Percentiles rank a stretch among this genome's conserved stretches.
Evolutionary conservation across 2,797 vertebrate genomes (phyloP).

Genomic region (Calcarius lapponicus): DNA sequence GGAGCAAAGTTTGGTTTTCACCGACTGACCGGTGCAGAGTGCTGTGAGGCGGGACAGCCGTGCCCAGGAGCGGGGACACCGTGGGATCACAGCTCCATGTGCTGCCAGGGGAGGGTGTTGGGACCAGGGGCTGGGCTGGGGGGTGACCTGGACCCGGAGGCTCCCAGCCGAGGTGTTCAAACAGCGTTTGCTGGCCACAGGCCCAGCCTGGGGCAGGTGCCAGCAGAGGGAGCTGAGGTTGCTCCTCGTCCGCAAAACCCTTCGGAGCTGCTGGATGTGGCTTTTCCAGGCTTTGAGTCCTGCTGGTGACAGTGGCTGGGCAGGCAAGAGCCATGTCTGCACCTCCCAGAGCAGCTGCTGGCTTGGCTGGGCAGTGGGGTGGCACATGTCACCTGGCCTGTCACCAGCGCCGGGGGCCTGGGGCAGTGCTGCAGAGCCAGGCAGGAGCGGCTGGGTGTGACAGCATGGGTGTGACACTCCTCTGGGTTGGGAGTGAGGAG

Average conservation of each 20-base stretch:
- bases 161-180: background rate
- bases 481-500: background rate
- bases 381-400: background rate
- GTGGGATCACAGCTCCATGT: accelerated
- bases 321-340: accelerated
- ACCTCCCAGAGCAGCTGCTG: accelerated
- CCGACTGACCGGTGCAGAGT: accelerated
- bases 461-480: background rate
- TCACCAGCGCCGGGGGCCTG: background rate
- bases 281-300: background rate
- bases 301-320: background rate
- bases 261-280: background rate
- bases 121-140: background rate
- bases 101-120: accelerated
- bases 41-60: accelerated
- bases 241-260: background rate
- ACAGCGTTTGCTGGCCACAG: background rate
- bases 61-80: accelerated
- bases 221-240: constrained; percentile 64
- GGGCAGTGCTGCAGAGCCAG: background rate
- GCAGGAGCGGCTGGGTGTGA: background rate
- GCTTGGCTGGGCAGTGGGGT: background rate
- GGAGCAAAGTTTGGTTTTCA: background rate
- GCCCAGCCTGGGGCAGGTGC: background rate
- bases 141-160: background rate